These are phyloP conservation scores for Pholis gunnellus DNA, from an alignment of 2,113 vertebrate species.

Conservation along the genomic window DNA sequence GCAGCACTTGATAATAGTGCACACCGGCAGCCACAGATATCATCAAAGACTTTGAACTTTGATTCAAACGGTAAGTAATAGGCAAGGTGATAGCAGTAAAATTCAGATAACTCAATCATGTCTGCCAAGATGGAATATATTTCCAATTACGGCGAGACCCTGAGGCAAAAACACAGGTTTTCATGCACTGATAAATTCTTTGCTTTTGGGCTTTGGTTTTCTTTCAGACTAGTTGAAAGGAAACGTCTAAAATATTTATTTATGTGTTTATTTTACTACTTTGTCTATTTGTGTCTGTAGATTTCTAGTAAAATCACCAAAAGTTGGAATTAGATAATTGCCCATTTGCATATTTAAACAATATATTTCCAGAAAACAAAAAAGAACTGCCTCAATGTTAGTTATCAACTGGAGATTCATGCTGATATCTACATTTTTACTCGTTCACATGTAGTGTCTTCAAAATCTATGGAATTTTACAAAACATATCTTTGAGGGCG, in stretches of 20 bases:
- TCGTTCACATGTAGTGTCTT: not conserved
- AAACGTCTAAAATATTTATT: not conserved
- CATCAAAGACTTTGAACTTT: slow-evolving; percentile 30
- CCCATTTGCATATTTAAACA: not conserved
- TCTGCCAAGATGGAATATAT: not conserved
- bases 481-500: not conserved
- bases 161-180: not conserved
- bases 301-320: not conserved
- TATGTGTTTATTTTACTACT: not conserved
- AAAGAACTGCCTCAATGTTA: not conserved
- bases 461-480: not conserved
- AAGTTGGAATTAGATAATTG: not conserved
- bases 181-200: not conserved
- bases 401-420: not conserved
- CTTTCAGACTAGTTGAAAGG: not conserved
- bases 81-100: not conserved
- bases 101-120: slow-evolving; percentile 8
- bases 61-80: slow-evolving; percentile 17
- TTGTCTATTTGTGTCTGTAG: not conserved
- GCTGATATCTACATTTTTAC: not conserved
- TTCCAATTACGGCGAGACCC: not conserved
- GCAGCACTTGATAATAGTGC: slow-evolving; percentile 8
- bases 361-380: not conserved
- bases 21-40: slow-evolving; percentile 12
- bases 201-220: not conserved